These are phyloP conservation scores for Ophthalmotilapia sp. DNA, from an alignment of 2,113 vertebrate species.

Conservation along the genomic window DNA sequence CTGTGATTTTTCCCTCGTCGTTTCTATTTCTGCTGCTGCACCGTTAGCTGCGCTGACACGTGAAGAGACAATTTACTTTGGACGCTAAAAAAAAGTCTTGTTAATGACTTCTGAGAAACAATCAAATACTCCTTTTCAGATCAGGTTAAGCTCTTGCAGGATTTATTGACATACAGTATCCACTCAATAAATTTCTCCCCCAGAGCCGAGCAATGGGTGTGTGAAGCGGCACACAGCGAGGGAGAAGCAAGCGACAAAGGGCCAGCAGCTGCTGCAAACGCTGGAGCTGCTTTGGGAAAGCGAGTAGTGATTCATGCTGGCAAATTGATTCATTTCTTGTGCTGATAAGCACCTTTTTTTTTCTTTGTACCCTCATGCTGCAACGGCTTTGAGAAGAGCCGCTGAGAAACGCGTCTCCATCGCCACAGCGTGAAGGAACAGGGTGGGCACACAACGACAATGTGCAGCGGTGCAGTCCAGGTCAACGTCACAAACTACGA, in stretches of 20 bases:
- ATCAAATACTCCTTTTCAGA: background rate
- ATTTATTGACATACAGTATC: constrained; percentile 17
- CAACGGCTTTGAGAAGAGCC: constrained; percentile 9
- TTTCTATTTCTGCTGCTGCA: background rate
- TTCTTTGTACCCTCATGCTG: background rate
- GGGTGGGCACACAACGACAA: background rate
- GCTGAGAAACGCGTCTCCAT: background rate
- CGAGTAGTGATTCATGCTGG: constrained; percentile 40
- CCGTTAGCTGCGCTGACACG: background rate
- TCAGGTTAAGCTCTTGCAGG: background rate
- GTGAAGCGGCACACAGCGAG: background rate
- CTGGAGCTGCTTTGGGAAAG: constrained; percentile 40
- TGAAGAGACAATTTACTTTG: background rate
- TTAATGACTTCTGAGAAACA: background rate
- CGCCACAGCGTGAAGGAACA: background rate
- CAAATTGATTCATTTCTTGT: constrained; percentile 56
- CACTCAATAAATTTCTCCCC: background rate
- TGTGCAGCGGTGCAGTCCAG: background rate
- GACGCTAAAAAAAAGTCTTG: background rate
- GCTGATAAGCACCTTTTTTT: constrained; percentile 33
- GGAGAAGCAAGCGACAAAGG: constrained; percentile 11
- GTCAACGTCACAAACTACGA: background rate
- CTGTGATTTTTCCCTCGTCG: rapidly evolving
- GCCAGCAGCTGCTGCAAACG: constrained; percentile 26
- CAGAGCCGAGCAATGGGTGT: background rate